phyloP scores from a whole-genome alignment of 2,113 vertebrate species.

The Sisor rabdophorus region DNA sequence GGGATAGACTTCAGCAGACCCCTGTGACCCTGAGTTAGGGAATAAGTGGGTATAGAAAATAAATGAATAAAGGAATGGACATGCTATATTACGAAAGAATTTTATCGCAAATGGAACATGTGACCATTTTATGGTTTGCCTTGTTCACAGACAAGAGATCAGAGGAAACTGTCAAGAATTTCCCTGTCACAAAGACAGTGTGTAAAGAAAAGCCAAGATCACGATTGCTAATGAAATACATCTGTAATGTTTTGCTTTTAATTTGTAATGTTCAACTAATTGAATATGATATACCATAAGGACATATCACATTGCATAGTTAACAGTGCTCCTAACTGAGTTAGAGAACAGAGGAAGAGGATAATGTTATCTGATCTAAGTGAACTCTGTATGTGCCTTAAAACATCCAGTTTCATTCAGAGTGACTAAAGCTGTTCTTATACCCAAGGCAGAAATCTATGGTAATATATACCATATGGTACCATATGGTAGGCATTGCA shows the following conservation, averaged over 20 bases:
- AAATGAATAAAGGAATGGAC: no score
- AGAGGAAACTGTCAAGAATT: not conserved
- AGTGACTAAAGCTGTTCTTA: conserved; percentile 21
- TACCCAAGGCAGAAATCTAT: conserved; percentile 39
- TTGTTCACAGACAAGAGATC: not conserved
- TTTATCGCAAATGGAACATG: not conserved
- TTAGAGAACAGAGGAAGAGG: not conserved
- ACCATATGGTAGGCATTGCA: conserved; percentile 62
- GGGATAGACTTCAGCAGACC: no score
- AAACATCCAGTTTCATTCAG: conserved; percentile 8
- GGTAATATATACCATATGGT: conserved; percentile 29
- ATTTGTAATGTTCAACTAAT: not conserved
- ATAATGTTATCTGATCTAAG: not conserved
- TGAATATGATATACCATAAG: not conserved
- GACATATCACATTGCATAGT: not conserved
- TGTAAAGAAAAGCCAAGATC: not conserved
- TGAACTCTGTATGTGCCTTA: not conserved
- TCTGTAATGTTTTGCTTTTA: not conserved
- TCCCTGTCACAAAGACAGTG: not conserved
- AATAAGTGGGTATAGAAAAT: no score
- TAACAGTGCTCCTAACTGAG: not conserved
- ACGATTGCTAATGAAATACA: not conserved
- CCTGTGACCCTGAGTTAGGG: no score
- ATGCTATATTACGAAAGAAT: not conserved
- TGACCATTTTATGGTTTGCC: not conserved